A percentile compares a stretch with the other conserved stretches of the same genome.
phyloP scores from a whole-genome alignment of 1,140 invertebrate species.

The Arion vulgaris region DNA sequence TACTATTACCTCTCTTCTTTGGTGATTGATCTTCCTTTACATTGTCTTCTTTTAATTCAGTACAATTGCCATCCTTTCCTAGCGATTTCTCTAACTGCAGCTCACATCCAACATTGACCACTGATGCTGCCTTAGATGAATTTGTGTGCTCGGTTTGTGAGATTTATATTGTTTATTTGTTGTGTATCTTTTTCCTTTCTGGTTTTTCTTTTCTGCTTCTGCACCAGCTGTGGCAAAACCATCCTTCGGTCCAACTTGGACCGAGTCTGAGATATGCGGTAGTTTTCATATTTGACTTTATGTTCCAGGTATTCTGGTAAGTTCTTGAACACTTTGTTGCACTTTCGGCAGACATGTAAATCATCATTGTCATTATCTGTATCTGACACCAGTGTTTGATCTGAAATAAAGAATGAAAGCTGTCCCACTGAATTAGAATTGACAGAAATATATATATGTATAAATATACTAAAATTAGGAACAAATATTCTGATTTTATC shows the following conservation, averaged over 20 bases:
- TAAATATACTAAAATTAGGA: too few relatives aligned
- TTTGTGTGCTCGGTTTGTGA: background rate
- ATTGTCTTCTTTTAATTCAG: background rate
- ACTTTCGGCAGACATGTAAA: constrained; percentile 60
- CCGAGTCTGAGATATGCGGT: constrained; percentile 53
- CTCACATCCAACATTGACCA: background rate
- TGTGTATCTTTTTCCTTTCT: constrained; percentile 1
- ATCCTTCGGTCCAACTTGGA: constrained; percentile 47
- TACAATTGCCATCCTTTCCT: background rate
- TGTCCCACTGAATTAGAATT: background rate
- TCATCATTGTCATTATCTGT: constrained; percentile 56
- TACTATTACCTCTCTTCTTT: constrained; percentile 31
- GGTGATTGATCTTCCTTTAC: background rate
- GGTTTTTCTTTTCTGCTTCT: constrained; percentile 44
- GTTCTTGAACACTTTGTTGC: constrained; percentile 58
- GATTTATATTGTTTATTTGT: background rate
- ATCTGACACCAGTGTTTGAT: constrained; percentile 35
- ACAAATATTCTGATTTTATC: too few relatives aligned
- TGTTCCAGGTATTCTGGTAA: constrained; percentile 60
- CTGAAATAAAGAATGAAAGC: background rate
- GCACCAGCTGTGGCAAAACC: constrained; percentile 53
- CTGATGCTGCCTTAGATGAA: background rate
- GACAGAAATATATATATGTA: background rate
- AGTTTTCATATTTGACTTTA: constrained; percentile 63
- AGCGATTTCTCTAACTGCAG: background rate